phyloP scores from a whole-genome alignment of 2,113 vertebrate genomes.

The Calidris pygmaea region DNA sequence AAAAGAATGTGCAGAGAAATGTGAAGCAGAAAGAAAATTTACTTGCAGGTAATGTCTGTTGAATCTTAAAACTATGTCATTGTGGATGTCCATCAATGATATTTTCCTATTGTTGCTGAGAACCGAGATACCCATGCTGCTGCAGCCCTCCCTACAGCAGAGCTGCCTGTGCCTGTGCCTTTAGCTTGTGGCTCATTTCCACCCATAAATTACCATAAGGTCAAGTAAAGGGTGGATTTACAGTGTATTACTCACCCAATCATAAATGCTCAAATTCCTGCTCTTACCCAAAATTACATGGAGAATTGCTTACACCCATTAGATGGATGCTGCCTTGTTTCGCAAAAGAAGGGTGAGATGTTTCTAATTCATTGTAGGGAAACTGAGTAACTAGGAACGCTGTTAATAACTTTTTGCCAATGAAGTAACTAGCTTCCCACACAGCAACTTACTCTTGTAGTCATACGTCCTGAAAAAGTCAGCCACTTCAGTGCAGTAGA shows the following conservation, averaged over 20 bases:
- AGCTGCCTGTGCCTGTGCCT: background rate
- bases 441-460: background rate
- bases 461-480: background rate
- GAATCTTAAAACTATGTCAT: background rate
- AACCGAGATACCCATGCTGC: background rate
- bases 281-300: rapidly evolving
- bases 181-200: background rate
- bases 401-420: background rate
- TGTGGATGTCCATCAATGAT: background rate
- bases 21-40: conserved; percentile 71
- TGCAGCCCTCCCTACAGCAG: background rate
- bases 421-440: background rate
- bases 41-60: conserved; percentile 72
- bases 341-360: background rate
- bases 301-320: background rate
- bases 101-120: background rate
- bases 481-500: background rate
- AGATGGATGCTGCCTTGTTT: background rate
- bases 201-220: background rate
- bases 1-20: conserved; percentile 64
- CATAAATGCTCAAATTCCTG: background rate
- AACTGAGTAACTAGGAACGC: background rate
- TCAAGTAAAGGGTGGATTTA: background rate
- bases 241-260: background rate
- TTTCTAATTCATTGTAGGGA: background rate